Evolutionary conservation across 2,888 invertebrate genomes (phyloP).

Genomic region (Dioctria rufipes): DNA sequence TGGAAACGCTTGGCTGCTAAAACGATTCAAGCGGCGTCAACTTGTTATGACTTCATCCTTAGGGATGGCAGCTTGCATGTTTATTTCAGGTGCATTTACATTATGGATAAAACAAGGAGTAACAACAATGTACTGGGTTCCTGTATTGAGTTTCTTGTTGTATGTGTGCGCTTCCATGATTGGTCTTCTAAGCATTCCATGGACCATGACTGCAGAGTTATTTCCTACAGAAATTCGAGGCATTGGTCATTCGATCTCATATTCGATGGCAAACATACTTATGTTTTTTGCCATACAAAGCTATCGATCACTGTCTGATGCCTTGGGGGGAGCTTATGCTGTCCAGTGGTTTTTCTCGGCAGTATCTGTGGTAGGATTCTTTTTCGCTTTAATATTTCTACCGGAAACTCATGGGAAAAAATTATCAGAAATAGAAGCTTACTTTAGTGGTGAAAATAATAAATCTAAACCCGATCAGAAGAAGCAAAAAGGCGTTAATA

Average conservation of each 20-base stretch:
- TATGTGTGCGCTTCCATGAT: constrained; percentile 76
- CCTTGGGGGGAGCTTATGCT: constrained; percentile 72
- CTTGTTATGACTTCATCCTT: constrained; percentile 73
- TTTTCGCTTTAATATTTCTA: constrained; percentile 69
- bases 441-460: constrained; percentile 73
- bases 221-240: constrained; percentile 77
- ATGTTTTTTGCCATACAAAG: constrained; percentile 76
- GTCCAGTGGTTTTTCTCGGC: constrained; percentile 75
- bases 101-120: constrained; percentile 70
- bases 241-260: constrained; percentile 75
- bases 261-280: constrained; percentile 74
- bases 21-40: constrained; percentile 73
- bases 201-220: constrained; percentile 79
- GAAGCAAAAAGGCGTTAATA: constrained; percentile 27
- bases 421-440: constrained; percentile 75
- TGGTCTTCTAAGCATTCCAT: constrained; percentile 76
- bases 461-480: constrained; percentile 60
- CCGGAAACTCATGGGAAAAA: constrained; percentile 79
- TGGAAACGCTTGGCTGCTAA: constrained; percentile 74
- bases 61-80: constrained; percentile 75
- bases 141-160: constrained; percentile 73
- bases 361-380: constrained; percentile 69
- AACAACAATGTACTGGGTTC: constrained; percentile 70
- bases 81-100: constrained; percentile 74
- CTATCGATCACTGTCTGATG: constrained; percentile 68